A percentile compares a stretch with the other conserved stretches of the same genome.
phyloP scores from a whole-genome alignment of 2,113 vertebrate genomes.

The Pterocles orientalis region DNA sequence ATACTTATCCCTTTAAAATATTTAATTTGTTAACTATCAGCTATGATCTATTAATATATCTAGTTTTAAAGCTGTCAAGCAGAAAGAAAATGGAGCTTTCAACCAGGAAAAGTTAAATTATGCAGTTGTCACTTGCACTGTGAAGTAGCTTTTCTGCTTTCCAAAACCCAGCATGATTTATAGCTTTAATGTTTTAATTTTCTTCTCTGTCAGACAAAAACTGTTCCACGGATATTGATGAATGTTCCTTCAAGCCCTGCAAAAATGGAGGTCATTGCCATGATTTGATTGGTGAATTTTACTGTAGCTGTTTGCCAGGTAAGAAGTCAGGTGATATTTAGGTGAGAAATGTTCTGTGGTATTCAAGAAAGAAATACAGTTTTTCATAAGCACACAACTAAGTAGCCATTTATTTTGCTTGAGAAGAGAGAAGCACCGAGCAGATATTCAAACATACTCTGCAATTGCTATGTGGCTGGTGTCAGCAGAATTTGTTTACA shows the following conservation, averaged over 20 bases:
- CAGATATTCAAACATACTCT: background rate
- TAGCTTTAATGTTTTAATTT: conserved; percentile 70
- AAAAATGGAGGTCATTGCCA: conserved; percentile 77
- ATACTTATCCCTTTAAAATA: background rate
- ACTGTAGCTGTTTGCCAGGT: conserved; percentile 75
- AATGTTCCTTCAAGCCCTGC: conserved; percentile 73
- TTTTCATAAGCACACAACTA: background rate
- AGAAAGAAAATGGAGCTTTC: conserved; percentile 40
- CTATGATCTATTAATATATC: background rate
- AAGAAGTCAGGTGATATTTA: conserved; percentile 43
- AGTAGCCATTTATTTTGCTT: background rate
- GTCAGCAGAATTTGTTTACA: background rate
- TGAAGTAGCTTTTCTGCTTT: conserved; percentile 64
- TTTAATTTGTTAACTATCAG: conserved; percentile 38
- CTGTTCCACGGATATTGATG: conserved; percentile 71
- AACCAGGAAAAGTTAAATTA: conserved; percentile 53
- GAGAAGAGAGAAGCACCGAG: background rate
- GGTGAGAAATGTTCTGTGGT: background rate
- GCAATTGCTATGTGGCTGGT: background rate
- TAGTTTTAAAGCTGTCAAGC: conserved; percentile 46
- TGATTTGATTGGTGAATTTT: conserved; percentile 48
- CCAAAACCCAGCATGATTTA: conserved; percentile 65
- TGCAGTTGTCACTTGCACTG: conserved; percentile 54
- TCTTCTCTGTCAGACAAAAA: conserved; percentile 81
- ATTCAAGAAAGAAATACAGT: background rate